Conservation (phyloP, 2,113 vertebrate genomes). For the Equus quagga region DNA sequence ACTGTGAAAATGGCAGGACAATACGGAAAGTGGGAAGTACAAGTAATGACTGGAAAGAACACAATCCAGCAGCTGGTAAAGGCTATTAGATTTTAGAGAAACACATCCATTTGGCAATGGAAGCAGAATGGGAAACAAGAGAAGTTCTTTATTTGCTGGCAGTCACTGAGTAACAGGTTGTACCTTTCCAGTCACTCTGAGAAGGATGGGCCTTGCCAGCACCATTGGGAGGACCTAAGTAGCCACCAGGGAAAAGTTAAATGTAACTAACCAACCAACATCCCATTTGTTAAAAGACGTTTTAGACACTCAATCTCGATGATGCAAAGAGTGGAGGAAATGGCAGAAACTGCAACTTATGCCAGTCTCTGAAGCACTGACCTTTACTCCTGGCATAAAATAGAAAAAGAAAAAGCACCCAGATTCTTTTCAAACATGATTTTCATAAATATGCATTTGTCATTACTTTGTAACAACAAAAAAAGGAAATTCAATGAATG, state of each 20-base stretch:
- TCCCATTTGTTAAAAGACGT: background rate
- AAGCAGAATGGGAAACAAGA: slow-evolving; percentile 55
- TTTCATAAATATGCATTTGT: background rate
- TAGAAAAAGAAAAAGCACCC: background rate
- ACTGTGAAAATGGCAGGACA: background rate
- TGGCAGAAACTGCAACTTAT: background rate
- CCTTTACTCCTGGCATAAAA: background rate
- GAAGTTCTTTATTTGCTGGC: slow-evolving; percentile 48
- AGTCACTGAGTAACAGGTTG: slow-evolving; percentile 60
- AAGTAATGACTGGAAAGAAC: slow-evolving; percentile 14
- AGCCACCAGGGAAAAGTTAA: background rate
- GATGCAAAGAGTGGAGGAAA: background rate
- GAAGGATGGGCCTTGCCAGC: slow-evolving; percentile 39
- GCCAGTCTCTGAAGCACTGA: background rate
- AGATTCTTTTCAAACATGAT: background rate
- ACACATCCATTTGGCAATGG: slow-evolving; percentile 44
- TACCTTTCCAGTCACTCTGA: slow-evolving; percentile 41
- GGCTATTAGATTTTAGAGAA: slow-evolving; percentile 58
- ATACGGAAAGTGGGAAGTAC: background rate
- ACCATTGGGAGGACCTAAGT: background rate
- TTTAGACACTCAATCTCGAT: background rate
- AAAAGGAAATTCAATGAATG: background rate
- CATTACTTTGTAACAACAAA: slow-evolving; percentile 12
- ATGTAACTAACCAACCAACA: background rate
- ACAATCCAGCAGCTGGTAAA: slow-evolving; percentile 51